These are phyloP conservation scores for Sphenopsis melanotis DNA, from an alignment of 2,797 vertebrate genomes.

Conservation along the genomic window DNA sequence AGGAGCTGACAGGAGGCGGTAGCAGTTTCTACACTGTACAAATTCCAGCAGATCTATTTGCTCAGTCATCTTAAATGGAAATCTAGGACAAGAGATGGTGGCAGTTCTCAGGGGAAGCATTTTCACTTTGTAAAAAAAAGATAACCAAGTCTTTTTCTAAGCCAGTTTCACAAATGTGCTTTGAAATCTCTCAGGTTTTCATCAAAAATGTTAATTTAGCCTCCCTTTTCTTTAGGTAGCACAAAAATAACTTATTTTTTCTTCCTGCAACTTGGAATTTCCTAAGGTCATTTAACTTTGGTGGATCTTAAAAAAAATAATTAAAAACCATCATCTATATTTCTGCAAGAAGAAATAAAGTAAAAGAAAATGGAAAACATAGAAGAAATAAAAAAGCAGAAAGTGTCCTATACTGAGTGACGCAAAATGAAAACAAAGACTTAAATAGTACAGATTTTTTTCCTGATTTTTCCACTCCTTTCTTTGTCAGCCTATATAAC, in stretches of 20 bases:
- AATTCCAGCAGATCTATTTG: neutral
- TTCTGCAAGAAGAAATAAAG: neutral
- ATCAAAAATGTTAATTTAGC: neutral
- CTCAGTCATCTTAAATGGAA: neutral
- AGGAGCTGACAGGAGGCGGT: fast-evolving
- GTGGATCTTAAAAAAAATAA: neutral
- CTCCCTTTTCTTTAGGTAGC: neutral
- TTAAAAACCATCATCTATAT: neutral
- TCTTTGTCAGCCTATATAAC: neutral
- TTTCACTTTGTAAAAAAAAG: neutral
- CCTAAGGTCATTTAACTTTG: neutral
- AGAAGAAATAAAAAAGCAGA: neutral
- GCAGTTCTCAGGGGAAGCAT: neutral
- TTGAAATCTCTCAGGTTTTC: neutral
- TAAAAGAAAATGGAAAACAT: neutral
- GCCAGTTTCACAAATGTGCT: neutral
- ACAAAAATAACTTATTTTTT: neutral
- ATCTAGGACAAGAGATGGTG: neutral
- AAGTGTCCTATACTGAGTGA: neutral
- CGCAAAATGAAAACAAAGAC: neutral
- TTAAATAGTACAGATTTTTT: neutral
- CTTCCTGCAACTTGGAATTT: neutral
- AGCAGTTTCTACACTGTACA: neutral
- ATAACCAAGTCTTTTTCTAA: neutral
- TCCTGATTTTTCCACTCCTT: neutral